phyloP scores from a whole-genome alignment of 2,888 invertebrate genomes.

The Metopia argyrocephala region DNA sequence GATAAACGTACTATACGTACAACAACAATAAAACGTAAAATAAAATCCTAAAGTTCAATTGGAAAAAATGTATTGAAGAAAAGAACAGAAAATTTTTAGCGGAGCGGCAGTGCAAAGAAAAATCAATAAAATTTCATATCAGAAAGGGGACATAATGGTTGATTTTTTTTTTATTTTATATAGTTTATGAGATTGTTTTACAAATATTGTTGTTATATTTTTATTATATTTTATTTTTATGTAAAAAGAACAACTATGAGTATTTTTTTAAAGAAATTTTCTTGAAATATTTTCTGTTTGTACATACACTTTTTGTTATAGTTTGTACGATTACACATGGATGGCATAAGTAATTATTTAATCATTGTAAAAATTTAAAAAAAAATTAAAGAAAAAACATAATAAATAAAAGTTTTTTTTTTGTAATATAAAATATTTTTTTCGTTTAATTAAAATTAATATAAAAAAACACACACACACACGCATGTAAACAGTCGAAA shows the following conservation, averaged over 20 bases:
- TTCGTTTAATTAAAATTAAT: too few relatives aligned
- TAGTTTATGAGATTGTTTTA: slow-evolving; percentile 27
- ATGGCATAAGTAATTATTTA: slow-evolving; percentile 37
- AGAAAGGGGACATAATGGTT: neutral
- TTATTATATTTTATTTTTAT: slow-evolving; percentile 20
- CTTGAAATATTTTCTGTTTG: neutral
- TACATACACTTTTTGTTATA: neutral
- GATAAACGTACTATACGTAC: slow-evolving; percentile 69
- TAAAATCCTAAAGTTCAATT: slow-evolving; percentile 67
- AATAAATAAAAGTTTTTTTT: slow-evolving; percentile 21
- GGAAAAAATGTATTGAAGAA: neutral
- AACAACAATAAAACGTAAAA: slow-evolving; percentile 71
- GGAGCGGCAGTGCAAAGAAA: neutral
- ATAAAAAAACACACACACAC: too few relatives aligned
- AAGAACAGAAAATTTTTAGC: neutral
- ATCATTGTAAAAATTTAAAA: neutral
- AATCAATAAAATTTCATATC: neutral
- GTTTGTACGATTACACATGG: neutral
- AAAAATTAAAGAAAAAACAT: slow-evolving; percentile 1
- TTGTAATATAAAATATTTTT: too few relatives aligned
- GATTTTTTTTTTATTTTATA: slow-evolving; percentile 5
- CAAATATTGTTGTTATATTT: slow-evolving; percentile 28
- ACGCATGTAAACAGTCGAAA: too few relatives aligned
- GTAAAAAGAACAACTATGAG: slow-evolving; percentile 32
- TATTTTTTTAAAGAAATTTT: too few relatives aligned